Evolutionary conservation across 2,113 vertebrate species (phyloP), one percentile per base, ranked within the genome.

Genomic region (Ascaphus truei): DNA sequence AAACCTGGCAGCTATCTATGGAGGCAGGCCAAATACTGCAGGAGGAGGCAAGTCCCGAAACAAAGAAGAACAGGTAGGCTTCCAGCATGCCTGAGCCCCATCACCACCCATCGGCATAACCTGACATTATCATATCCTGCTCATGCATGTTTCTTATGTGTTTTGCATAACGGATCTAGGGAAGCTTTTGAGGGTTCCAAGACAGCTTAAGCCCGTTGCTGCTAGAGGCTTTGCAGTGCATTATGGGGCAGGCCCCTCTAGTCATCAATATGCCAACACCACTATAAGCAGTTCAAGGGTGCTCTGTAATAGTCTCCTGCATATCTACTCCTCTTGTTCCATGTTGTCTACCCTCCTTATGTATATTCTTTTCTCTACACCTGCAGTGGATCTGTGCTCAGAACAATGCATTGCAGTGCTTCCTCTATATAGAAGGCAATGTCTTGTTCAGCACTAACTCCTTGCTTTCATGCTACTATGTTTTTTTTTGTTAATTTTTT

Each of bases 11-110:
- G 85, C 92, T 82, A 81, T 88, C 88, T 95, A 87, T 91, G 94
- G 93, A 88, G 90, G 89, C 90, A 93, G 94, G 86, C 34, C 91
- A 60, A 86, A 86, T 83, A 87, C 89, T 78, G 73, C 89, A 80
- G 89, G 93, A 86, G 93, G 91, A 93, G 90, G 92, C 86, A 94
- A 93, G 81, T 85, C 93, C 75, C 92, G 90, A 91, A 94, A 95
- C 93, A 93, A 92, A 83, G 96, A 98, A 84, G 95, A 99, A 93
- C 95, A 99, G 97, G 97, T 99, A 98, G 77, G 96, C 91, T 82
- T 88, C 73, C 83, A 16, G 85, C 88, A 90, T 90, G 88, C 77
- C 87, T 82, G 77, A 80, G 41, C 76, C 58, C 79, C 81, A 83
- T 85, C 53, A 25, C 80, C 78, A 78, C 72, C 73, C 37, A 68